These are phyloP conservation scores for Anoplius nigerrimus DNA, from an alignment of 2,888 invertebrate genomes.

Conservation along the genomic window DNA sequence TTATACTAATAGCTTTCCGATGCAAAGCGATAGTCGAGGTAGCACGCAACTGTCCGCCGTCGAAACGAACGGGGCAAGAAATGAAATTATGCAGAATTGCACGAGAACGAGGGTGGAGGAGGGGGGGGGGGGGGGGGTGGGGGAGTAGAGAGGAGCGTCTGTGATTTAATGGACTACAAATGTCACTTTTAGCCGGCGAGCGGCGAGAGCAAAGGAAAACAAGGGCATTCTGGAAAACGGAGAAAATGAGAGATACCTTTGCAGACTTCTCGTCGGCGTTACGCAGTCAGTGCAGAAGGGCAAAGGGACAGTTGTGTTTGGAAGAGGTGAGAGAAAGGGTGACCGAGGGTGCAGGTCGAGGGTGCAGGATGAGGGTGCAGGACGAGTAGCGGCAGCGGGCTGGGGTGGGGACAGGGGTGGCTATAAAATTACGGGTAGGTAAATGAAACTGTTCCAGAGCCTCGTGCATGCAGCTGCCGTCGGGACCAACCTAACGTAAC, in stretches of 20 bases:
- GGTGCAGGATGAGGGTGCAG: conserved; percentile 9
- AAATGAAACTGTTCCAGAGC: conserved; percentile 61
- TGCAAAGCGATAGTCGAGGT: neutral
- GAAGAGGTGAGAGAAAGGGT: too few relatives aligned
- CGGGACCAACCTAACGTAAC: conserved; percentile 41
- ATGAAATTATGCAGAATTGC: too few relatives aligned
- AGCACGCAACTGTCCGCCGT: too few relatives aligned
- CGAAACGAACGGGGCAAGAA: too few relatives aligned
- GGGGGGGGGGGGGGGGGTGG: too few relatives aligned
- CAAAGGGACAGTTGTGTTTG: too few relatives aligned
- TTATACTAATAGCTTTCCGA: neutral
- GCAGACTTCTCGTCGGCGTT: conserved; percentile 13
- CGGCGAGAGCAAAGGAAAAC: conserved; percentile 52
- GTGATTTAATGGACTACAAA: conserved; percentile 32
- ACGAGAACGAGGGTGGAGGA: too few relatives aligned
- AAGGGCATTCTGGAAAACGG: conserved; percentile 48
- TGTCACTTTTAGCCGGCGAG: conserved; percentile 46
- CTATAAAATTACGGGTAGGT: conserved; percentile 59
- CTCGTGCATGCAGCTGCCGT: conserved; percentile 50
- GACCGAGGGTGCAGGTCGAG: neutral
- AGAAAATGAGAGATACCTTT: conserved; percentile 15
- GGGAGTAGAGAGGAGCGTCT: too few relatives aligned
- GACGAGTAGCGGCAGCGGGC: conserved; percentile 22
- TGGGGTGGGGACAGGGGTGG: conserved; percentile 23
- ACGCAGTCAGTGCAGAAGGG: neutral